Evolutionary conservation across 2,888 invertebrate genomes (phyloP).

Genomic region (Agriopis marginaria): DNA sequence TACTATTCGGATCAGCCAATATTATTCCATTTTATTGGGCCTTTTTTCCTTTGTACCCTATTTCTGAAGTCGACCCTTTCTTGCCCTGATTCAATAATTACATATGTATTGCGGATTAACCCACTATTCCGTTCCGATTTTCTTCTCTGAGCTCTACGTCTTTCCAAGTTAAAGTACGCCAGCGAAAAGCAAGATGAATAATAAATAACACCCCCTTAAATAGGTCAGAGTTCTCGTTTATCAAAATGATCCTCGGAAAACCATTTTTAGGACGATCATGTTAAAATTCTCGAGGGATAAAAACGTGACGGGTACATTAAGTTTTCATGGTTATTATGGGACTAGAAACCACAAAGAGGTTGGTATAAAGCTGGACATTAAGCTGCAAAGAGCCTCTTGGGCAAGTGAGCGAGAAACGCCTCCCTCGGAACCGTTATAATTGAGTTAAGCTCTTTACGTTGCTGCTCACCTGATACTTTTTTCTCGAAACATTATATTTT

Average conservation of each 20-base stretch:
- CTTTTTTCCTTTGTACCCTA: constrained; percentile 37
- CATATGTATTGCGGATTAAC: constrained; percentile 43
- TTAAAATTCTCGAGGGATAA: constrained; percentile 29
- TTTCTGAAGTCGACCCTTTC: constrained; percentile 38
- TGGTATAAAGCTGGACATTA: constrained; percentile 50
- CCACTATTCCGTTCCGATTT: constrained; percentile 32
- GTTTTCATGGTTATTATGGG: constrained; percentile 46
- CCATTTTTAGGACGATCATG: constrained; percentile 27
- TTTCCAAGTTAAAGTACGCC: constrained; percentile 12
- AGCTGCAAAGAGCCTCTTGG: constrained; percentile 57
- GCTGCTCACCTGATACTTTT: constrained; percentile 55
- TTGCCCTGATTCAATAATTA: constrained; percentile 41
- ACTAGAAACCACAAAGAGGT: constrained; percentile 45
- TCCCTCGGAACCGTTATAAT: constrained; percentile 61
- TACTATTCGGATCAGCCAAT: constrained; percentile 24
- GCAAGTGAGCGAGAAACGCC: constrained; percentile 59
- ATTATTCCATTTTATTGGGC: constrained; percentile 31
- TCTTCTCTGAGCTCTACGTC: constrained; percentile 10
- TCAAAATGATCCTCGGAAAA: constrained; percentile 28
- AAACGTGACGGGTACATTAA: constrained; percentile 40
- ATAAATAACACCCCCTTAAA: constrained; percentile 27
- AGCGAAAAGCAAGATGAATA: constrained; percentile 23
- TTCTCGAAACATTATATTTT: constrained; percentile 28
- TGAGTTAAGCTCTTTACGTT: constrained; percentile 67
- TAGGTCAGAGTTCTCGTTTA: constrained; percentile 32